Evolutionary conservation across 1,140 invertebrate genomes (phyloP), one percentile per base, ranked within the genome.

Genomic region (Varroa destructor): DNA sequence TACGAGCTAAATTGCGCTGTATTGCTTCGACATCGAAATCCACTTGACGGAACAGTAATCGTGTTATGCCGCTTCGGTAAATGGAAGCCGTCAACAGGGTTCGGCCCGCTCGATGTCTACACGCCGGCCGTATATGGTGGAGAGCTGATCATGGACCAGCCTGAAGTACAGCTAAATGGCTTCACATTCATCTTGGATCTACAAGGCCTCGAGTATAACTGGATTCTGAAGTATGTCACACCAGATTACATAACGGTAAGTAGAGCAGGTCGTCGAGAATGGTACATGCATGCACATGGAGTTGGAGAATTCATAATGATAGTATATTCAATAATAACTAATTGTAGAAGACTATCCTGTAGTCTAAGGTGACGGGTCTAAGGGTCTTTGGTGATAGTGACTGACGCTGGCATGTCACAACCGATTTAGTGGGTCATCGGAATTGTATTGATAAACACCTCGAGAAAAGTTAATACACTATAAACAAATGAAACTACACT

Each of bases 241-340:
- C 61, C 61, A 37, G 61, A 67, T 67, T 67, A 67, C 36, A 67
- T 67, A 12, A 43, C 61, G 14, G 61, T 67, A 40, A 67, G 61
- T 67, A 8, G 8, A 40, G n/a, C 3, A 3, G 36, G 25, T 14
- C 57, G 57, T 6, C 42, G 12, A n/a, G 55, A 56, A 12, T 56
- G 10, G 55, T 56, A 12, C n/a, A n/a, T 56, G 10, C n/a, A 56
- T 56, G n/a, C 10, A 56, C 25, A 25, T 25, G 25, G 25, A 25
- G 25, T 25, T 25, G 25, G 25, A 25, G 25, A 25, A 25, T 25
- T 25, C 25, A 25, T 25, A 25, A 25, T 25, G 25, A 25, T 25
- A 25, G 25, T 25, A 25, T 25, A 25, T 25, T 25, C 25, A 25
- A 25, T 25, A 25, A 25, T 25, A 25, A 25, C 25, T 25, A 25